Conservation (phyloP, 2,888 invertebrate species). For the Kryphioiulus occultus region DNA sequence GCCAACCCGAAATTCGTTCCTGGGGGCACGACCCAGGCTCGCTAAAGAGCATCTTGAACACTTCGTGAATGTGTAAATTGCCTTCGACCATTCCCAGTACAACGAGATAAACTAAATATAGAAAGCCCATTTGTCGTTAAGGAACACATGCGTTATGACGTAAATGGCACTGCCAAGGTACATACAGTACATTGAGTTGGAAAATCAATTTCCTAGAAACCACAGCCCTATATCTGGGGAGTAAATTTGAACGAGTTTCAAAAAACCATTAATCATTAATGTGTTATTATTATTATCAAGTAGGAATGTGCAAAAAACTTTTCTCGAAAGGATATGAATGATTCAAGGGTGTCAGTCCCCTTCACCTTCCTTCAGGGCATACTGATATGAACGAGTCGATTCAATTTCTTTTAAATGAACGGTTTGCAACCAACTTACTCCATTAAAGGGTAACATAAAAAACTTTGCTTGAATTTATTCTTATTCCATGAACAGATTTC, state of each 20-base stretch:
- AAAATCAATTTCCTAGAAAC: not conserved
- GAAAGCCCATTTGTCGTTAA: not conserved
- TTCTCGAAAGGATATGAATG: not conserved
- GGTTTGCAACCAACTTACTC: too few species aligned
- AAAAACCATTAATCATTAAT: constrained; percentile 4
- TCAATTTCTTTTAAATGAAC: too few species aligned
- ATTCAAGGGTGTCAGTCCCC: too few species aligned
- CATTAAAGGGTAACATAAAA: too few species aligned
- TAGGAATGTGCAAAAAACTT: not conserved
- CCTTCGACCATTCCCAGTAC: not conserved
- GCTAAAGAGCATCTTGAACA: not conserved
- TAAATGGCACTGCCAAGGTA: not conserved
- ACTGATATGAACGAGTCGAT: too few species aligned
- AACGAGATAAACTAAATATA: not conserved
- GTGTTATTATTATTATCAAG: not conserved
- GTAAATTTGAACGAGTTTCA: not conserved
- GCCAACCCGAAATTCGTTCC: not conserved
- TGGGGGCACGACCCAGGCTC: not conserved
- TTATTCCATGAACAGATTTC: too few species aligned
- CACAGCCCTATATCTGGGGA: not conserved
- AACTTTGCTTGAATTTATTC: too few species aligned
- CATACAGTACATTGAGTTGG: not conserved
- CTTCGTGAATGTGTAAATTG: not conserved
- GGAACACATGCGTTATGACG: constrained; percentile 6
- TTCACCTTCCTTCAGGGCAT: too few species aligned